A percentile compares a stretch with the other conserved stretches of the same genome.
Conservation (phyloP, 2,113 vertebrate species). For the Carassius gibelio region DNA sequence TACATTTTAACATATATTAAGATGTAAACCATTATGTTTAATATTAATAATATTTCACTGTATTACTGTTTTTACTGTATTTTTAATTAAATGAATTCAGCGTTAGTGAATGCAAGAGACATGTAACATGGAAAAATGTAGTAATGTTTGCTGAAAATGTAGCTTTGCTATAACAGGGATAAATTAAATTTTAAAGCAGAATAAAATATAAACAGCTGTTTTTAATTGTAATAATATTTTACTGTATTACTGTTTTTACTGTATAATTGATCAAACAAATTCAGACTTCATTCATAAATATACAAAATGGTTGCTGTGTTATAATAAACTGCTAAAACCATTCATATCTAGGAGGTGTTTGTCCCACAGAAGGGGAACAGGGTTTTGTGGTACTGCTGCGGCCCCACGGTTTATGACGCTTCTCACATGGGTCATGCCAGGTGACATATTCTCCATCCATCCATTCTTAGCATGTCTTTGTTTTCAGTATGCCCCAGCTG, state of each 20-base stretch:
- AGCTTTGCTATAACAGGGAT: too few relatives aligned
- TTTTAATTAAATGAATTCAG: not conserved
- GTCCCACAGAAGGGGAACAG: constrained; percentile 86
- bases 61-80: not conserved
- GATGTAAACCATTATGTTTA: not conserved
- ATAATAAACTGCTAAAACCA: not conserved
- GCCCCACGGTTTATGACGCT: constrained; percentile 95
- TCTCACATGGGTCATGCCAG: constrained; percentile 99
- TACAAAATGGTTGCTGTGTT: too few relatives aligned
- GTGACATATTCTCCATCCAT: constrained; percentile 67
- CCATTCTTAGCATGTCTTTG: constrained; percentile 28
- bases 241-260: too few relatives aligned
- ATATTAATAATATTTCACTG: not conserved
- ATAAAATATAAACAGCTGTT: too few relatives aligned
- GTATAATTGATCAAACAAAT: too few relatives aligned
- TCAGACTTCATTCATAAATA: too few relatives aligned
- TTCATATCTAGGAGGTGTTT: constrained; percentile 83
- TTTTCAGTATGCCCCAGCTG: constrained; percentile 8
- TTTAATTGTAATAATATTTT: too few relatives aligned
- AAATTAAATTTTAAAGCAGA: too few relatives aligned
- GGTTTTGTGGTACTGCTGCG: constrained; percentile 96
- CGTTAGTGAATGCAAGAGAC: too few relatives aligned
- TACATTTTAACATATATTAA: not conserved
- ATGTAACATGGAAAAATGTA: too few relatives aligned
- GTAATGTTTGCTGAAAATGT: too few relatives aligned